Conservation (phyloP, 2,113 vertebrate species). For the Alouatta palliata region DNA sequence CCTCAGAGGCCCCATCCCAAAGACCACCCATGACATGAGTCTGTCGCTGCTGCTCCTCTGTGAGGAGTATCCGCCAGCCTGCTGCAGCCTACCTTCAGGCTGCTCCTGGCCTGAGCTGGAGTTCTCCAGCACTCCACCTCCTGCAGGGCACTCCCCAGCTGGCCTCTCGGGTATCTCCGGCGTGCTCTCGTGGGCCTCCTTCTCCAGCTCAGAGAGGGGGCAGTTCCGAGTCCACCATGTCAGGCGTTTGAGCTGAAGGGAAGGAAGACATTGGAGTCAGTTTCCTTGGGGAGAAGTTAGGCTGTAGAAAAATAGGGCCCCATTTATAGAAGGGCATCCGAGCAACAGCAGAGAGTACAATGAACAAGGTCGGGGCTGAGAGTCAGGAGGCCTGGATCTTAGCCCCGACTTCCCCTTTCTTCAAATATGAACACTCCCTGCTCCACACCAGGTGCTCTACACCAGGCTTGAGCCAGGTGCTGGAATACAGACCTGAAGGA, state of each 20-base stretch:
- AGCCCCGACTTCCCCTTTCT: not conserved
- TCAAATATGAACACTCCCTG: not conserved
- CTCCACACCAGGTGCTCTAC: not conserved
- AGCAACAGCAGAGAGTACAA: rapidly evolving
- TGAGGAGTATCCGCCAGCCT: rapidly evolving
- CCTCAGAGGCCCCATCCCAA: not conserved
- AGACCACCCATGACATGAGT: rapidly evolving
- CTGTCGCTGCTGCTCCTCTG: not conserved
- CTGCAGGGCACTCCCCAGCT: not conserved
- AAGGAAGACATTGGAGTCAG: not conserved
- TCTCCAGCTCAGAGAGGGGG: slow-evolving; percentile 70
- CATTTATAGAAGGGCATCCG: rapidly evolving
- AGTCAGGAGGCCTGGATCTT: too few species aligned
- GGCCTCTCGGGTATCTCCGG: rapidly evolving
- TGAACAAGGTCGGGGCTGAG: not conserved
- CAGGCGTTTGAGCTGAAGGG: slow-evolving; percentile 86
- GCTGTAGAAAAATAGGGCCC: not conserved
- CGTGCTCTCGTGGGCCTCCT: not conserved
- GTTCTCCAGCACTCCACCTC: rapidly evolving
- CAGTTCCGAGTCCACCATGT: slow-evolving; percentile 94
- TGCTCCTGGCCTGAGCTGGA: not conserved
- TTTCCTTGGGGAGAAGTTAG: not conserved
- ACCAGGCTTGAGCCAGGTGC: not conserved
- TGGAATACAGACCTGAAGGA: not conserved
- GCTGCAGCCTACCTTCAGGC: slow-evolving; percentile 45